Evolutionary conservation across 2,888 invertebrate species (phyloP).

Genomic region (Tribolium freemani): DNA sequence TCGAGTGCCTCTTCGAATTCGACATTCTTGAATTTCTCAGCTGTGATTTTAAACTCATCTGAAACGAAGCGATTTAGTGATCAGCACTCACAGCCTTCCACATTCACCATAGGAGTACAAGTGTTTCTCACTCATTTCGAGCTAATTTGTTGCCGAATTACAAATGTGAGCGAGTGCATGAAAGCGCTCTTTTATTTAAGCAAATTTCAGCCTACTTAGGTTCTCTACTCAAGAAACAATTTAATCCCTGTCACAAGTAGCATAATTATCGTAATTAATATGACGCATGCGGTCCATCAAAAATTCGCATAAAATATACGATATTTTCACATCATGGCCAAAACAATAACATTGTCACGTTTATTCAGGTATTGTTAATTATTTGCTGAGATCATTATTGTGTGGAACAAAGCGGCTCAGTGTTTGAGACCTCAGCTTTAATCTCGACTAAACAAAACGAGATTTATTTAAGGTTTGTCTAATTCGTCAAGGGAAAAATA

Average conservation of each 20-base stretch:
- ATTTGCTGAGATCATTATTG: constrained; percentile 10
- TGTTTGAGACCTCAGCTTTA: constrained; percentile 1
- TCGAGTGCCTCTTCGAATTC: constrained; percentile 49
- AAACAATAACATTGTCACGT: constrained; percentile 15
- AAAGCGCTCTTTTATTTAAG: constrained; percentile 33
- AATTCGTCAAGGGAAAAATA: not conserved
- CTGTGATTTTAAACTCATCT: constrained; percentile 18
- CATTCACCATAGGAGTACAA: constrained; percentile 7
- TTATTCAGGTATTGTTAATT: constrained; percentile 16
- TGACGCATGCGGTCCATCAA: constrained; percentile 28
- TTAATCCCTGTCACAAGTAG: constrained; percentile 27
- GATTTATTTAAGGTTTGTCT: not conserved
- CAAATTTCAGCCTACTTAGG: constrained; percentile 26
- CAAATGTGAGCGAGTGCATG: constrained; percentile 14
- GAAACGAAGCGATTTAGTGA: constrained; percentile 12
- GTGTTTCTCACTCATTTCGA: constrained; percentile 17
- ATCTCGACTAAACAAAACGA: not conserved
- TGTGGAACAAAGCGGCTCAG: not conserved
- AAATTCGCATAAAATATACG: constrained; percentile 3
- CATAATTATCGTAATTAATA: constrained; percentile 21
- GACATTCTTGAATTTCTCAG: constrained; percentile 39
- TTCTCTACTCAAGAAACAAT: constrained; percentile 29
- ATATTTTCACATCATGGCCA: constrained; percentile 5
- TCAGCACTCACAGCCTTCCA: not conserved
- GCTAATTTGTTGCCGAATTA: constrained; percentile 16